Conservation (phyloP, 2,113 vertebrate genomes). For the Bagarius yarrelli region DNA sequence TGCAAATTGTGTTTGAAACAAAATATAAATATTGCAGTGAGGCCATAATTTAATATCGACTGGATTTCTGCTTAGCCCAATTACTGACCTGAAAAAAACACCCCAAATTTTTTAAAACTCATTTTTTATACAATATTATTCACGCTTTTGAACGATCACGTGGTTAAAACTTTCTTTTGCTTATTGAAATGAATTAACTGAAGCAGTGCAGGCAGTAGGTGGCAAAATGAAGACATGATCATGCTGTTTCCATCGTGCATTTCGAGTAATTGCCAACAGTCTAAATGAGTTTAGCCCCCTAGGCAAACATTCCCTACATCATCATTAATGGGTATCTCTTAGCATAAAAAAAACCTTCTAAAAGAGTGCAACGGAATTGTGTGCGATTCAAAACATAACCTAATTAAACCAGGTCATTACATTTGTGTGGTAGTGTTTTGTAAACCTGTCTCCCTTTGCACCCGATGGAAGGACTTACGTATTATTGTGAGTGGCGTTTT, state of each 20-base stretch:
- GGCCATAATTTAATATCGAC: slow-evolving; percentile 12
- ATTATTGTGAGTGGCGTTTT: slow-evolving; percentile 12
- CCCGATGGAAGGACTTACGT: neutral
- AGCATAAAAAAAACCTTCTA: too few relatives aligned
- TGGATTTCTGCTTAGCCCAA: neutral
- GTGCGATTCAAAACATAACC: slow-evolving; percentile 62
- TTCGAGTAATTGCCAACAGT: slow-evolving; percentile 25
- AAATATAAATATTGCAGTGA: slow-evolving; percentile 44
- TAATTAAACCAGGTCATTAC: slow-evolving; percentile 38
- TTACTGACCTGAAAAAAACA: slow-evolving; percentile 9
- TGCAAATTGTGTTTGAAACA: slow-evolving; percentile 10
- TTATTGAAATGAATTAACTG: slow-evolving; percentile 6
- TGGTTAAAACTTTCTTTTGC: slow-evolving; percentile 5
- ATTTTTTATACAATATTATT: slow-evolving; percentile 19
- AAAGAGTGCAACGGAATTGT: slow-evolving; percentile 69
- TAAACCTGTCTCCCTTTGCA: slow-evolving; percentile 20
- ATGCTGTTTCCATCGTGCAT: slow-evolving; percentile 32
- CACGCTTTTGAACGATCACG: neutral
- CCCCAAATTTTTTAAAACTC: neutral
- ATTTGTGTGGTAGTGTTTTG: neutral
- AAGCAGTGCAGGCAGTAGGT: slow-evolving; percentile 8
- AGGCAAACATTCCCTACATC: slow-evolving; percentile 23
- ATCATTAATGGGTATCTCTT: slow-evolving; percentile 56
- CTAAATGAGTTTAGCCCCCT: neutral
- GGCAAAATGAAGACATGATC: slow-evolving; percentile 22